These are phyloP conservation scores for Amphibalanus amphitrite DNA, from an alignment of 1,140 invertebrate species.

Conservation along the genomic window DNA sequence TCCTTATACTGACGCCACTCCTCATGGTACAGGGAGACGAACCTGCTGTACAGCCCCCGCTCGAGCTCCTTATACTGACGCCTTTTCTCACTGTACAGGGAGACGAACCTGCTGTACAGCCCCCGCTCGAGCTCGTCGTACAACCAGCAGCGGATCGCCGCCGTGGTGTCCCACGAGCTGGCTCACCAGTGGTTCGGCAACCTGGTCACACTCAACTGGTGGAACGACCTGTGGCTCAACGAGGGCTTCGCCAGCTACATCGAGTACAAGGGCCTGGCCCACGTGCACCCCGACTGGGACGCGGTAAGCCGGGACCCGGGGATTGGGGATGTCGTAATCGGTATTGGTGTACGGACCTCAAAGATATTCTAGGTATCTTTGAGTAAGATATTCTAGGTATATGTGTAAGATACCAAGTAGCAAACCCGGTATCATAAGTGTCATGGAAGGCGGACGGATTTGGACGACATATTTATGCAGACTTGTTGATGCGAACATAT, in stretches of 20 bases:
- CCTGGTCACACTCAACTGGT: conserved; percentile 70
- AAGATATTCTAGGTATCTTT: no score
- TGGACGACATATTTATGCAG: no score
- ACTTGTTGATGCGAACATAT: no score
- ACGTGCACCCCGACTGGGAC: conserved; percentile 58
- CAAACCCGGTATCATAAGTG: no score
- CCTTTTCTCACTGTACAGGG: no score
- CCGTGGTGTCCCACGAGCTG: conserved; percentile 73
- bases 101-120: conserved; percentile 62
- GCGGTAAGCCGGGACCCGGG: conserved; percentile 51
- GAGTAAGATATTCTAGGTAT: no score
- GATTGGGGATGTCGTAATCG: no score
- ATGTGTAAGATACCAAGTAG: no score
- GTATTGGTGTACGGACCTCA: no score
- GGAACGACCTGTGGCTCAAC: conserved; percentile 75
- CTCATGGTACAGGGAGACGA: conserved; percentile 56
- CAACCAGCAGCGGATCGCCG: conserved; percentile 58
- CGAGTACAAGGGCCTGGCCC: conserved; percentile 54
- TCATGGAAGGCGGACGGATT: no score
- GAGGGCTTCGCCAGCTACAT: conserved; percentile 71
- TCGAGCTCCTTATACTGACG: conserved; percentile 41
- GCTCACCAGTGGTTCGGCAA: conserved; percentile 77
- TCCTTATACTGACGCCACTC: conserved; percentile 41
- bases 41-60: conserved; percentile 49
- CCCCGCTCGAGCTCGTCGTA: conserved; percentile 41